Evolutionary conservation across 2,888 invertebrate species (phyloP).

Genomic region (Eristalis arbustorum): DNA sequence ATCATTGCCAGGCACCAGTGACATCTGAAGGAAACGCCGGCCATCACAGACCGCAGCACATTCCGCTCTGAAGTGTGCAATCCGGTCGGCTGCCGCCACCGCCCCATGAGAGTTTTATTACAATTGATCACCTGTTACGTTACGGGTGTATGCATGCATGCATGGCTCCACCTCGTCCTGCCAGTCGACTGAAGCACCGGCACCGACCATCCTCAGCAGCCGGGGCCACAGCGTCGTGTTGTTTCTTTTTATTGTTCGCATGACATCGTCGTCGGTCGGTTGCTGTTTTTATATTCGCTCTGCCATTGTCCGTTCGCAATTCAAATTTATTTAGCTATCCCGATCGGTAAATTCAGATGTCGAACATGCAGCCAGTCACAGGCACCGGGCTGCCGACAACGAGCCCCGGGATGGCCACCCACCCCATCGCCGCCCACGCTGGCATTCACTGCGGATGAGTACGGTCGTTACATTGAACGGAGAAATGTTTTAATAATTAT

Average conservation of each 20-base stretch:
- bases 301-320: conserved; percentile 55
- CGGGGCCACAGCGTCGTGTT: background rate
- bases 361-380: conserved; percentile 30
- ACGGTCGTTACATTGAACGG: background rate
- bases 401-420: background rate
- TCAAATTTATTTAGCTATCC: conserved; percentile 68
- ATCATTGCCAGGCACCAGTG: too few species aligned
- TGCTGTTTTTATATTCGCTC: conserved; percentile 47
- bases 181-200: background rate
- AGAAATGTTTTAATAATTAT: conserved; percentile 66
- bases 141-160: conserved; percentile 71
- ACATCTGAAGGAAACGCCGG: background rate
- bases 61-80: background rate
- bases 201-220: conserved; percentile 3
- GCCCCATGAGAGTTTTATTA: conserved; percentile 76
- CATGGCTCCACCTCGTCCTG: conserved; percentile 51
- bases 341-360: conserved; percentile 66
- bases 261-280: background rate
- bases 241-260: background rate
- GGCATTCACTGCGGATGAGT: background rate
- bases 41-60: conserved; percentile 17
- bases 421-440: background rate
- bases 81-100: background rate
- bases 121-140: conserved; percentile 79
- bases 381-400: background rate